Evolutionary conservation across 2,113 vertebrate species (phyloP).

Genomic region (Brachypteracias leptosomus): DNA sequence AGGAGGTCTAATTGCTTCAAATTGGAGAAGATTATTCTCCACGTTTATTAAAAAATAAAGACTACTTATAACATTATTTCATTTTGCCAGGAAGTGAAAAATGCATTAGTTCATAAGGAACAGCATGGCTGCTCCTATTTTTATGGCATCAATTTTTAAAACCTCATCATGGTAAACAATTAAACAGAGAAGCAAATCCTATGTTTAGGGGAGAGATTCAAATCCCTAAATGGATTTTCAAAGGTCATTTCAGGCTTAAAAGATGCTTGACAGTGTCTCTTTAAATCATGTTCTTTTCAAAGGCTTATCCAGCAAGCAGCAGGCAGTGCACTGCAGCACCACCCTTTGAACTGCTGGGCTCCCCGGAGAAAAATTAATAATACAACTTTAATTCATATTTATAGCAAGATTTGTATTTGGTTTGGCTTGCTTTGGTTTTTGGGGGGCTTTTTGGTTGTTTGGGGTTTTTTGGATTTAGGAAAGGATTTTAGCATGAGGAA

Average conservation of each 20-base stretch:
- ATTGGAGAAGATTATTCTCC: slow-evolving; percentile 55
- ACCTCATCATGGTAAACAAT: slow-evolving; percentile 70
- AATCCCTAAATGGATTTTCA: slow-evolving; percentile 70
- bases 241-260: slow-evolving; percentile 52
- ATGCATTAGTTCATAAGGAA: slow-evolving; percentile 44
- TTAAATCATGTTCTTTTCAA: slow-evolving; percentile 58
- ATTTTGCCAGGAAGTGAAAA: slow-evolving; percentile 57
- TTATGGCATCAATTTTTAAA: slow-evolving; percentile 68
- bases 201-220: slow-evolving; percentile 56
- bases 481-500: slow-evolving; percentile 43
- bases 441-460: background rate
- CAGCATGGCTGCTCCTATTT: slow-evolving; percentile 48
- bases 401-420: slow-evolving; percentile 45
- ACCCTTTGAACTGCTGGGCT: slow-evolving; percentile 40
- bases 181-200: slow-evolving; percentile 61
- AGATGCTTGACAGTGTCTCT: slow-evolving; percentile 44
- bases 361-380: slow-evolving; percentile 69
- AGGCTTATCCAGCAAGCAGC: slow-evolving; percentile 52
- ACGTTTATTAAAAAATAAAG: slow-evolving; percentile 66
- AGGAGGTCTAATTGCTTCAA: slow-evolving; percentile 65
- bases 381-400: slow-evolving; percentile 68
- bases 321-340: background rate
- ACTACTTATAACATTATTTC: slow-evolving; percentile 54
- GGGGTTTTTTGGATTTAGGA: background rate
- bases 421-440: background rate